phyloP scores from a whole-genome alignment of 30 jellyfish, hydroid and myxozoan species.

The Turritopsis rubra region DNA sequence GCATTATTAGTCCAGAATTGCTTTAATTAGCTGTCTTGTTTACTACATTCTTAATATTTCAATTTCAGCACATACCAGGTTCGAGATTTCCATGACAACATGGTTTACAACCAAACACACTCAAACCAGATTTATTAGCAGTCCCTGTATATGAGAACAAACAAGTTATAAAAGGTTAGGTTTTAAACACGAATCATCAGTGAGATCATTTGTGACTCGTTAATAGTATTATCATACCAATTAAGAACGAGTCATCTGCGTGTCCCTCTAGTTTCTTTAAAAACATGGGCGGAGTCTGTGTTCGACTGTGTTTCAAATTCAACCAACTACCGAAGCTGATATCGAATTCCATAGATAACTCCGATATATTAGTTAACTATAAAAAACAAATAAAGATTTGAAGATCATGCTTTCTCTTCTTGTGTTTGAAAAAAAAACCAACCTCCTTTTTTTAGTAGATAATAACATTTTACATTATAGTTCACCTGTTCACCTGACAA shows the following conservation, averaged over 20 bases:
- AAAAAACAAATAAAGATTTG: slow-evolving; percentile 13
- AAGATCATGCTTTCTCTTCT: no score
- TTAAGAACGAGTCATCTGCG: background rate
- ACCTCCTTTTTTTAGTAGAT: no score
- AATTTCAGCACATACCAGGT: slow-evolving; percentile 88
- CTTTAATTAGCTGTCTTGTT: no score
- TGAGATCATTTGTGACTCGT: no score
- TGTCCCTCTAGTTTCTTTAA: background rate
- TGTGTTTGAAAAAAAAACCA: no score
- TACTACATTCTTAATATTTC: no score
- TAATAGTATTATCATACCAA: slow-evolving; percentile 46
- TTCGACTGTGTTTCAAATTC: slow-evolving; percentile 49
- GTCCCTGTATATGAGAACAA: slow-evolving; percentile 51
- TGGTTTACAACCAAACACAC: slow-evolving; percentile 86
- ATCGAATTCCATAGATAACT: slow-evolving; percentile 44
- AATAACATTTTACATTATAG: no score
- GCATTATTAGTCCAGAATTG: no score
- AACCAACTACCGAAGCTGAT: slow-evolving; percentile 49
- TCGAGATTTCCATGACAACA: slow-evolving; percentile 28
- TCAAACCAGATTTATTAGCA: slow-evolving; percentile 47
- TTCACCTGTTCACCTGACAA: no score
- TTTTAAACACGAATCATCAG: no score
- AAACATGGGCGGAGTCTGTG: slow-evolving; percentile 29
- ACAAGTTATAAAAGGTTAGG: no score
- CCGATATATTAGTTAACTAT: slow-evolving; percentile 59